Conservation (phyloP, 2,888 invertebrate species). For the Tipula unca region DNA sequence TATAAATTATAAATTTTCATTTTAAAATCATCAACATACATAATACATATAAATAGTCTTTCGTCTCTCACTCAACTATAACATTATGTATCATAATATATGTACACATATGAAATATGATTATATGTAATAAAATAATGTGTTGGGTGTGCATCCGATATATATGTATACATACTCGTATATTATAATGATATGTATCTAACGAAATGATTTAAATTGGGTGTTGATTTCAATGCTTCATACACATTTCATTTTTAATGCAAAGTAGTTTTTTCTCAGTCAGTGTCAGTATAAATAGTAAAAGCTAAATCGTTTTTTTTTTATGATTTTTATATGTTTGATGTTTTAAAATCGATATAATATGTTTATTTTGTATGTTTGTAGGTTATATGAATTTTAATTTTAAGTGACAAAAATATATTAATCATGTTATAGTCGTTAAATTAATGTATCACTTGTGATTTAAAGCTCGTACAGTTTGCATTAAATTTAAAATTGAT, state of each 20-base stretch:
- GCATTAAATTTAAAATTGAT: no score
- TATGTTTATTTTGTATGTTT: no score
- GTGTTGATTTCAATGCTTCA: neutral
- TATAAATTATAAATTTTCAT: neutral
- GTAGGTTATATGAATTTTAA: no score
- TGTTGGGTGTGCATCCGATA: neutral
- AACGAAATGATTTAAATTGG: constrained; percentile 8
- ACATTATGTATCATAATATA: neutral
- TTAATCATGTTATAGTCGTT: no score
- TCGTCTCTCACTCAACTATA: neutral
- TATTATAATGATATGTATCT: neutral
- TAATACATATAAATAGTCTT: neutral
- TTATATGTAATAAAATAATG: neutral
- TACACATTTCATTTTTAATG: neutral
- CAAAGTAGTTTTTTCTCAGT: neutral
- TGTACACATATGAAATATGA: neutral
- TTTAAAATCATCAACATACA: neutral
- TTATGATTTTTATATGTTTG: no score
- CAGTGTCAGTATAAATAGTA: neutral
- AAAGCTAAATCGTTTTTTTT: no score
- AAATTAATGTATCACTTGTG: no score
- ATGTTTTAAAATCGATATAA: no score
- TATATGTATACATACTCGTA: neutral
- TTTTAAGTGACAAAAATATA: no score
- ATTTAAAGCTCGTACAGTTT: no score